Percentiles rank a stretch among this genome's conserved stretches.
These are phyloP conservation scores for Agrotis ipsilon DNA, from an alignment of 2,888 invertebrate genomes.

Conservation along the genomic window DNA sequence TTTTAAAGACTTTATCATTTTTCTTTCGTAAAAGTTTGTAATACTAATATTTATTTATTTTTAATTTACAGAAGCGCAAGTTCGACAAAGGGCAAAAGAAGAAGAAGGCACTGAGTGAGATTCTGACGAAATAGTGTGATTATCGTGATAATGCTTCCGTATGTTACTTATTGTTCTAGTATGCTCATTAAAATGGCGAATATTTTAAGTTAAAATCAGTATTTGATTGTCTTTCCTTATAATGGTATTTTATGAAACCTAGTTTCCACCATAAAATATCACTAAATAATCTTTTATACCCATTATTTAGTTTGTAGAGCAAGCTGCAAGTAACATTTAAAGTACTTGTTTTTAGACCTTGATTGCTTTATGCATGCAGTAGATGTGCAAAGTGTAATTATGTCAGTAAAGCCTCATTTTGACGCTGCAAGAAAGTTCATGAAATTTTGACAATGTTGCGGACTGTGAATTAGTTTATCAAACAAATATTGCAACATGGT, in stretches of 20 bases:
- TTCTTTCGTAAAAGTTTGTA: background rate
- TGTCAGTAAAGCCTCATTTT: too few species aligned
- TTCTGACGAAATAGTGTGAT: constrained; percentile 81
- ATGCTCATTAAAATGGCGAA: constrained; percentile 59
- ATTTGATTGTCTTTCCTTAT: constrained; percentile 1
- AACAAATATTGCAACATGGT: too few species aligned
- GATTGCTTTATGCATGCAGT: too few species aligned
- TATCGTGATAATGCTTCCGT: constrained; percentile 42
- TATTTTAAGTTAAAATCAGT: constrained; percentile 32
- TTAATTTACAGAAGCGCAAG: constrained; percentile 87
- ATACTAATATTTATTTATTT: background rate
- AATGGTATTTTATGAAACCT: background rate
- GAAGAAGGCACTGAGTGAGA: constrained; percentile 90
- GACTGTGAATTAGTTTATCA: too few species aligned
- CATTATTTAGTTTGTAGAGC: too few species aligned
- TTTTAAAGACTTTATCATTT: background rate
- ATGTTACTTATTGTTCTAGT: constrained; percentile 66
- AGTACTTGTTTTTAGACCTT: too few species aligned
- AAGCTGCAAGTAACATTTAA: too few species aligned
- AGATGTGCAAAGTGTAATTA: too few species aligned
- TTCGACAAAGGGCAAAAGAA: constrained; percentile 87
- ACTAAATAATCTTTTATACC: background rate
- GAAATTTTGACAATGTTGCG: too few species aligned
- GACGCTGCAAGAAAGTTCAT: too few species aligned
- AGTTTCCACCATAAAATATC: too few species aligned